Base-by-base conservation (phyloP, 2,113 vertebrate genomes). In the Oreocharis arfaki region DNA sequence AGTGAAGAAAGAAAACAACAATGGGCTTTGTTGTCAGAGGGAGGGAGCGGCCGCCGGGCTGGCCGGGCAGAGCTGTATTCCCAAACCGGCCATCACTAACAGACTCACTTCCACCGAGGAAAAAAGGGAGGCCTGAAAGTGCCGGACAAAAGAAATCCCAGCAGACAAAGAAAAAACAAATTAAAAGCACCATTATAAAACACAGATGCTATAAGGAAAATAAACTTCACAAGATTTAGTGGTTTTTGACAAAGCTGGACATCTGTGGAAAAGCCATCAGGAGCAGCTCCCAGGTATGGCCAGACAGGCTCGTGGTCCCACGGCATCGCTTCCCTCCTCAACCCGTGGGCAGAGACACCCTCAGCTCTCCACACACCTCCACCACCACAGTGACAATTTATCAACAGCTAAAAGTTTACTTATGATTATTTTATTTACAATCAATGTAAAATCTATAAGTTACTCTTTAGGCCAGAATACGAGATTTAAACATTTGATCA, bases 151-250 rank as follows among this genome's bases (percentile, higher is more conserved):
- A 98, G 97, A 97, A 98, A 98, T 99, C 99, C 99, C 98, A 97
- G 92, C 96, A 99, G 99, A 98, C 98, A 96, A 97, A 98, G 98
- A 95, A 98, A 99, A 99, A 99, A 99, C 99, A 99, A 99, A 99
- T 99, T 98, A 99, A 99, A 99, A 98, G 98, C 97, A 95, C 98
- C 98, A 97, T 99, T 99, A 99, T 99, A 99, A 99, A 99, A 99
- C 98, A 98, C 99, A 99, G 99, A 99, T 99, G 99, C 98, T 99
- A 98, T 97, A 99, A 99, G 98, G 98, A 99, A 99, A 99, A 99
- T 98, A 99, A 99, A 98, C 98, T 98, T 98, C 92, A 91, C 95
- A 97, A 98, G 99, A 99, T 99, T 99, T 99, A 99, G 97, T 98
- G 98, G 88, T 90, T 98, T 98, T 98, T 98, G 98, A 98, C 98